A percentile compares a stretch with the other conserved stretches of the same genome.
These are phyloP conservation scores for Tauraco hartlaubi DNA, from an alignment of 2,797 vertebrate species.

Conservation along the genomic window DNA sequence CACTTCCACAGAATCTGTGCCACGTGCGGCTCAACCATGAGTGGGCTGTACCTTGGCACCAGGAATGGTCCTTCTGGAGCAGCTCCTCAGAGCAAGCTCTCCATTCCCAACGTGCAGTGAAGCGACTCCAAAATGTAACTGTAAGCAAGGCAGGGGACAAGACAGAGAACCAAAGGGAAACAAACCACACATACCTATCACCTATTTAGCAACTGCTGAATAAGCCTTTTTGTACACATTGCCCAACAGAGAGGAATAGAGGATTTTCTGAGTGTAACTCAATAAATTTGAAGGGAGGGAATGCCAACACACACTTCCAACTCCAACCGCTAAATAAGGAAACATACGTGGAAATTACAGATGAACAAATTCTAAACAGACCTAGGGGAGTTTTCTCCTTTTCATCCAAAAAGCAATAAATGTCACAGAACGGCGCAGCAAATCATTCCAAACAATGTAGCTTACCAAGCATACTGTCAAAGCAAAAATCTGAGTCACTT, in stretches of 20 bases:
- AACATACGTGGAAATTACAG: conserved; percentile 70
- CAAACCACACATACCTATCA: conserved; percentile 56
- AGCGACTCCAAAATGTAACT: neutral
- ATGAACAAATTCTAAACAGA: conserved; percentile 69
- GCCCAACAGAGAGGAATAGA: conserved; percentile 53
- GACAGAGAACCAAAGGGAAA: neutral
- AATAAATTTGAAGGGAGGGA: conserved; percentile 57
- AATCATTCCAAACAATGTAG: conserved; percentile 61
- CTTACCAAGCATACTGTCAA: conserved; percentile 67
- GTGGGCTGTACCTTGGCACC: neutral
- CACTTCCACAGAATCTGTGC: rapidly evolving
- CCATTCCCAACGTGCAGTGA: rapidly evolving
- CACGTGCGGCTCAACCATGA: rapidly evolving
- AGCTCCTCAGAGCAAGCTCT: neutral
- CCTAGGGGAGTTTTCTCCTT: conserved; percentile 67
- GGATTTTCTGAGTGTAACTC: conserved; percentile 36
- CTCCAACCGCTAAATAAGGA: conserved; percentile 64
- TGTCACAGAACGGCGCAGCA: conserved; percentile 61
- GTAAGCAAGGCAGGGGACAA: neutral
- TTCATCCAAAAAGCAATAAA: conserved; percentile 71
- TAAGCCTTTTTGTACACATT: conserved; percentile 54
- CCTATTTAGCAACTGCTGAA: conserved; percentile 68
- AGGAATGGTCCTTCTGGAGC: neutral
- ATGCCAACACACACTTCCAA: conserved; percentile 70
- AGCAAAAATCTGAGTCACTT: conserved; percentile 60